phyloP scores from a whole-genome alignment of 2,797 vertebrate species.

The Meda fulgida region DNA sequence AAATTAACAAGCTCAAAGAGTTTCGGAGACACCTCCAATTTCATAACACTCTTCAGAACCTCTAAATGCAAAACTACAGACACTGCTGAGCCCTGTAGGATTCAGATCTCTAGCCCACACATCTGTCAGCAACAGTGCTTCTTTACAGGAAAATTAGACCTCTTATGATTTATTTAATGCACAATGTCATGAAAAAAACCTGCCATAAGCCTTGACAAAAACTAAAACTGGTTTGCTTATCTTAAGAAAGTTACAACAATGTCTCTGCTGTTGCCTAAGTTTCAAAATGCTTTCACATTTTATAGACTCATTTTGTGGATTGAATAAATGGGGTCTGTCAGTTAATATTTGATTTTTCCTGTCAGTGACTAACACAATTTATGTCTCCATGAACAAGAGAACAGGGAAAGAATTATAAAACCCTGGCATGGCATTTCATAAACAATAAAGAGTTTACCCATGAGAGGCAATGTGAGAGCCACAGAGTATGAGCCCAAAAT shows the following conservation, averaged over 20 bases:
- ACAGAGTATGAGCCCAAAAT: background rate
- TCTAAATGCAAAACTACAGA: constrained; percentile 22
- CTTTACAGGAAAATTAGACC: constrained; percentile 43
- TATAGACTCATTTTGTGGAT: constrained; percentile 50
- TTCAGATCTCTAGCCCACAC: constrained; percentile 30
- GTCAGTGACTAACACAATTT: constrained; percentile 33
- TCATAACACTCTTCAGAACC: background rate
- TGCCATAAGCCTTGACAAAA: constrained; percentile 28
- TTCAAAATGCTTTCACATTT: constrained; percentile 21
- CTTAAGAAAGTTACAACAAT: constrained; percentile 48
- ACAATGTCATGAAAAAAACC: constrained; percentile 2
- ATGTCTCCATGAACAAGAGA: constrained; percentile 20
- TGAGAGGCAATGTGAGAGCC: background rate
- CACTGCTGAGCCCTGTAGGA: background rate
- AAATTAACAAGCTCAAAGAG: constrained; percentile 37
- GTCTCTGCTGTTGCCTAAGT: constrained; percentile 7
- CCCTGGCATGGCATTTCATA: background rate
- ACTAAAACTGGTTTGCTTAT: constrained; percentile 34
- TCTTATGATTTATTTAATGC: constrained; percentile 30
- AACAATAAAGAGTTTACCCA: constrained; percentile 15
- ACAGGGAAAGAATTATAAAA: constrained; percentile 10
- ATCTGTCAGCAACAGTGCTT: constrained; percentile 37
- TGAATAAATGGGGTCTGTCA: constrained; percentile 49
- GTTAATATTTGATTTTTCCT: constrained; percentile 55
- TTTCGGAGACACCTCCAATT: constrained; percentile 39